A percentile compares a stretch with the other conserved stretches of the same genome.
Conservation (phyloP, 1,140 invertebrate species). For the Leptopilina boulardi region DNA sequence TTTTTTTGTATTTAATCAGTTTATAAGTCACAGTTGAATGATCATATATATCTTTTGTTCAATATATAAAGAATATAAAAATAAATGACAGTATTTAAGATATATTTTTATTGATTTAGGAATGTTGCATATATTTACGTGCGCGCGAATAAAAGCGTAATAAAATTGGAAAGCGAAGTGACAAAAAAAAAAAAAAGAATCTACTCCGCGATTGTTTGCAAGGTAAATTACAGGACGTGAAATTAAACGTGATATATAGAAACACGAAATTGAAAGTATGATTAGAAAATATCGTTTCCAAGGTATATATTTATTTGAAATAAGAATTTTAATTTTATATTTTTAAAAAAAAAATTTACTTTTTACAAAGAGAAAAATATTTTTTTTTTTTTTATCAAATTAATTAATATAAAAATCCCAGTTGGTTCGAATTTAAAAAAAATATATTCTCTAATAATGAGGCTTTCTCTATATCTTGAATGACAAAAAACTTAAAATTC, state of each 20-base stretch:
- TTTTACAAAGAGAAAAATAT: no score
- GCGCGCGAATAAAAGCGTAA: conserved; percentile 2
- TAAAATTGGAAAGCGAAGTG: conserved; percentile 25
- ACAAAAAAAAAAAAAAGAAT: conserved; percentile 16
- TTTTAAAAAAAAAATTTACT: no score
- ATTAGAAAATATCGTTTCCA: neutral
- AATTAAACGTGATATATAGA: conserved; percentile 1
- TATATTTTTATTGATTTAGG: conserved; percentile 14
- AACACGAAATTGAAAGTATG: conserved; percentile 23
- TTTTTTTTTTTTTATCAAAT: no score
- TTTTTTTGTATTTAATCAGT: no score
- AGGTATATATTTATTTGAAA: neutral
- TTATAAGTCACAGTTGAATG: neutral
- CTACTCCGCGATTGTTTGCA: conserved; percentile 4
- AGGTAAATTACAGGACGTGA: conserved; percentile 16
- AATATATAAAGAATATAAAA: neutral
- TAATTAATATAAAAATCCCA: conserved; percentile 46
- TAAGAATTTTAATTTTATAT: no score
- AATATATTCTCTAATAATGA: conserved; percentile 43
- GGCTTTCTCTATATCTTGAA: conserved; percentile 58
- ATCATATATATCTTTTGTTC: neutral
- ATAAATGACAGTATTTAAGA: neutral
- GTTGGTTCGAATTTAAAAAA: conserved; percentile 60
- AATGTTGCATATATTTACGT: neutral
- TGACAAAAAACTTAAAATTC: conserved; percentile 62